Percentiles rank a stretch among this genome's conserved stretches.
Evolutionary conservation across 2,888 invertebrate genomes (phyloP).

Genomic region (Trachelus tabidus): DNA sequence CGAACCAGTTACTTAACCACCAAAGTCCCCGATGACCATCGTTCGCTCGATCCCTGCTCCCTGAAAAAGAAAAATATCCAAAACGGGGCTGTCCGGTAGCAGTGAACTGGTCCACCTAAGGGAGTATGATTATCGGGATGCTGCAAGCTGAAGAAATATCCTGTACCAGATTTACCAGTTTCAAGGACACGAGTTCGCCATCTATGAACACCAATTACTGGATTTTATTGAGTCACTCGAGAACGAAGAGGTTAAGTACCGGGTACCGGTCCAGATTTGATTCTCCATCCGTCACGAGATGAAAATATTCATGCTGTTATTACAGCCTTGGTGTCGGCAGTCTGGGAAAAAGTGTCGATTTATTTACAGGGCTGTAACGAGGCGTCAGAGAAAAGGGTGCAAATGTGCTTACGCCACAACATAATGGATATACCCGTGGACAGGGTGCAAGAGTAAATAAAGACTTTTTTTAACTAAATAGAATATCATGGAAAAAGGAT

Average conservation of each 20-base stretch:
- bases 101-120: constrained; percentile 2
- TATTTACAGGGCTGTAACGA: neutral
- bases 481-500: no score
- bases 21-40: constrained; percentile 30
- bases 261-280: constrained; percentile 5
- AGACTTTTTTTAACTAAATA: no score
- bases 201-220: neutral
- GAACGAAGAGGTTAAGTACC: neutral
- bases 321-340: constrained; percentile 38
- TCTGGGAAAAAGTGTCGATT: neutral
- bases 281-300: constrained; percentile 4
- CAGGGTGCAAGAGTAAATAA: no score
- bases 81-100: constrained; percentile 35
- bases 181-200: constrained; percentile 38
- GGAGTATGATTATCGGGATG: constrained; percentile 26
- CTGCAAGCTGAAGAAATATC: constrained; percentile 55
- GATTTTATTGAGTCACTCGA: neutral
- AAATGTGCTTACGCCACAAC: neutral
- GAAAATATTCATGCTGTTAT: constrained; percentile 52
- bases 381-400: neutral
- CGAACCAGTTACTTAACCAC: constrained; percentile 65
- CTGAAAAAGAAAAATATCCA: constrained; percentile 22
- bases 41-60: constrained; percentile 26
- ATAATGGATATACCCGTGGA: no score
- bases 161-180: constrained; percentile 34